Evolutionary conservation across 2,888 invertebrate genomes (phyloP).

Genomic region (Drosophila buzzatii): DNA sequence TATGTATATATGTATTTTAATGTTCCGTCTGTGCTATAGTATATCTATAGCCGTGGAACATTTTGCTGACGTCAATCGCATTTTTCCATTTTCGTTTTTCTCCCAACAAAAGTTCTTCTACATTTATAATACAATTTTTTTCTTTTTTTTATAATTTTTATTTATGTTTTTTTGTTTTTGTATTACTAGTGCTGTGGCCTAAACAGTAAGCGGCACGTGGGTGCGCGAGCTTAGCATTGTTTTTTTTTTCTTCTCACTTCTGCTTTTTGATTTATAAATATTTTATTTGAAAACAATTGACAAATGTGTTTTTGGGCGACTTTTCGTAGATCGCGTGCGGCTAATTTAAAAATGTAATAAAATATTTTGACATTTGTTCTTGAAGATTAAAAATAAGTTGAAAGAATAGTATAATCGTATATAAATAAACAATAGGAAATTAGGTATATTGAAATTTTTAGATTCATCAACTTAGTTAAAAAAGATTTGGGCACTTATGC

Average conservation of each 20-base stretch:
- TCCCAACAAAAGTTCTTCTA: slow-evolving; percentile 61
- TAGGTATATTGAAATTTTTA: not conserved
- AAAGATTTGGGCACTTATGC: too few species aligned
- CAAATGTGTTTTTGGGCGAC: not conserved
- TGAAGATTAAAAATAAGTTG: slow-evolving; percentile 3
- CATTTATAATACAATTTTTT: slow-evolving; percentile 43
- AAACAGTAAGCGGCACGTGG: slow-evolving; percentile 66
- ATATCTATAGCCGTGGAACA: slow-evolving; percentile 70
- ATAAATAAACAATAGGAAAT: not conserved
- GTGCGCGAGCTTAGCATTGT: slow-evolving; percentile 51
- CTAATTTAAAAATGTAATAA: slow-evolving; percentile 2
- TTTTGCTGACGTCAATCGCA: slow-evolving; percentile 78
- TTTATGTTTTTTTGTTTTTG: slow-evolving; percentile 14
- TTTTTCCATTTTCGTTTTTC: slow-evolving; percentile 80
- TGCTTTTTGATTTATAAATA: slow-evolving; percentile 42
- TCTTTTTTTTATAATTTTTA: slow-evolving; percentile 42
- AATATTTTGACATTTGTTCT: slow-evolving; percentile 2
- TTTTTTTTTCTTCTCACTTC: not conserved
- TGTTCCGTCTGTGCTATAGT: slow-evolving; percentile 23
- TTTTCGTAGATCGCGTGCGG: slow-evolving; percentile 7
- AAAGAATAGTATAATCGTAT: not conserved
- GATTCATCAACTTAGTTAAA: not conserved
- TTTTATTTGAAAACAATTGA: slow-evolving; percentile 53
- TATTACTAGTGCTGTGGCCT: slow-evolving; percentile 20
- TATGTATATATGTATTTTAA: slow-evolving; percentile 1